Evolutionary conservation across 1,140 invertebrate genomes (phyloP), one percentile per base, ranked within the genome.

Genomic region (Muscidifurax raptorellus): DNA sequence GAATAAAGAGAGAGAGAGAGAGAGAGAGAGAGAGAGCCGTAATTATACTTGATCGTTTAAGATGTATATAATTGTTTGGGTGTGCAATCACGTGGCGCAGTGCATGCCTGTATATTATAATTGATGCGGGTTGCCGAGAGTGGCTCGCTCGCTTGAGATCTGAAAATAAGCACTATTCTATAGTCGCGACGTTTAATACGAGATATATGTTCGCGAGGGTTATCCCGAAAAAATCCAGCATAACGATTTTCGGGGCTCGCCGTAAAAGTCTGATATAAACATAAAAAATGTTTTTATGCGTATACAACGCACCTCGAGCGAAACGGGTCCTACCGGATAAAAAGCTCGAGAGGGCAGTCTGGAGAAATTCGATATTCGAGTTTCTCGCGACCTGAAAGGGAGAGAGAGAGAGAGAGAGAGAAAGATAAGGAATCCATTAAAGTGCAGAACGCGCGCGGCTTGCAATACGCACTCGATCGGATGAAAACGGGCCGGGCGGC

Each of bases 301-400:
- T 27, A 9, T 9, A 22, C 10, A 40, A 40, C 36, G 0, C 36
- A 9, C 36, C 32, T 15, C 27, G 28, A 22, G 76, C 47, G 76
- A 74, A 82, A 86, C 81, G 67, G 69, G 81, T 80, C 80, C 66
- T 83, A 76, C 85, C 86, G 74, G 85, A 88, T 86, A 85, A 85
- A 86, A 80, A 75, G 27, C 28, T 67, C 82, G 78, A 72, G 47
- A 83, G 69, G 82, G 76, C 83, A 84, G 83, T 74, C n/a, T 10
- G 25, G 66, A 88, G 85, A 88, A 88, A 88, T 18, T 52, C 15
- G 47, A 52, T 52, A 52, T 87, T 83, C 83, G 84, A 80, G 64
- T 80, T 80, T 44, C 64, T 44, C 32, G 78, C 30, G 64, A 52
- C 47, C 18, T 52, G 47, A n/a, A n/a, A n/a, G n/a, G 36, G 0